Percentiles rank a stretch among this genome's conserved stretches.
phyloP scores from a whole-genome alignment of 2,113 vertebrate species.

The Chaenocephalus aceratus region DNA sequence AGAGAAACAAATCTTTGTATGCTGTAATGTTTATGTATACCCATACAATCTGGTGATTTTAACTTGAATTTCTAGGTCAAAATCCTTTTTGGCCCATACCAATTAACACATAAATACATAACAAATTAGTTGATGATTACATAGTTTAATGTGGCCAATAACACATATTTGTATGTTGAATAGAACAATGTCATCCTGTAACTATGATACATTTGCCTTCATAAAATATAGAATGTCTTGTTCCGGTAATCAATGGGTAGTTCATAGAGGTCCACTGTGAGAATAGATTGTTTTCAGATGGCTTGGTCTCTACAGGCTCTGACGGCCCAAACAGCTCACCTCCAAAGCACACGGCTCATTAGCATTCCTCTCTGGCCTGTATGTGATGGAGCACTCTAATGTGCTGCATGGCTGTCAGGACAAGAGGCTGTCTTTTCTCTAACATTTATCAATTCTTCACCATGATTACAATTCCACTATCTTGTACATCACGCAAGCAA shows the following conservation, averaged over 20 bases:
- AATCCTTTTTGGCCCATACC: background rate
- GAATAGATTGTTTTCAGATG: slow-evolving; percentile 57
- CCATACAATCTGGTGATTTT: background rate
- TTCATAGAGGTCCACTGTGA: slow-evolving; percentile 32
- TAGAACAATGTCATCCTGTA: background rate
- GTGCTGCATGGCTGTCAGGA: slow-evolving; percentile 56
- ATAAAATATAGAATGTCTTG: background rate
- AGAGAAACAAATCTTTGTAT: slow-evolving; percentile 4
- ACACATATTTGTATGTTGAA: background rate
- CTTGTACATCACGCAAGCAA: slow-evolving; percentile 31
- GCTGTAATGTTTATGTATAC: background rate
- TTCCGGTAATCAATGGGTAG: slow-evolving; percentile 24
- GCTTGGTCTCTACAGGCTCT: slow-evolving; percentile 41
- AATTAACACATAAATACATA: too few species aligned
- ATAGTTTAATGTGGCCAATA: too few species aligned
- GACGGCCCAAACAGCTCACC: slow-evolving; percentile 30
- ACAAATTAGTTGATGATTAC: too few species aligned
- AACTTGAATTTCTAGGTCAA: background rate
- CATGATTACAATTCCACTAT: slow-evolving; percentile 59
- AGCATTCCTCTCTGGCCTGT: slow-evolving; percentile 59
- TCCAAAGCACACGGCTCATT: slow-evolving; percentile 50
- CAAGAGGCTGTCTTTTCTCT: slow-evolving; percentile 66
- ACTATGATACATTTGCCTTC: background rate
- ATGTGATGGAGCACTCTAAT: slow-evolving; percentile 67
- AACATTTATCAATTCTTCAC: slow-evolving; percentile 70